A percentile compares a stretch with the other conserved stretches of the same genome.
Conservation (phyloP, 1,140 invertebrate genomes). For the Heliconius melpomene region DNA sequence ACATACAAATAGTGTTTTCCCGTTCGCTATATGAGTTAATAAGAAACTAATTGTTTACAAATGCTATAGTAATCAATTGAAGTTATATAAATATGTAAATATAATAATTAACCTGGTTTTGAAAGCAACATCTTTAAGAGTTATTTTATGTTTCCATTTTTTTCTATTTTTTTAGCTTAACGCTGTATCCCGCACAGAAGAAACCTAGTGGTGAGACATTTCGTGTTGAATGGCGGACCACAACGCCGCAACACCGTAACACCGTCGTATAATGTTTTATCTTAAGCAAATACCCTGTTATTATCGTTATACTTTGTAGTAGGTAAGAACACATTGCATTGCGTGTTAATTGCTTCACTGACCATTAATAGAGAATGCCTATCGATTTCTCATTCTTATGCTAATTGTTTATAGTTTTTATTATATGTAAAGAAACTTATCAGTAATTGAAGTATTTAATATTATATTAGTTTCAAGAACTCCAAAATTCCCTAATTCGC, state of each 20-base stretch:
- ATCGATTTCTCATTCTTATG: conserved; percentile 37
- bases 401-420: conserved; percentile 29
- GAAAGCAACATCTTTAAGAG: background rate
- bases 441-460: background rate
- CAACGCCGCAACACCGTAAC: too few relatives aligned
- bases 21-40: background rate
- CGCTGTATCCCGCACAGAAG: too few relatives aligned
- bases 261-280: background rate
- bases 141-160: too few relatives aligned
- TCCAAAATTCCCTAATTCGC: background rate
- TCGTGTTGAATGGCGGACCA: too few relatives aligned
- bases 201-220: too few relatives aligned
- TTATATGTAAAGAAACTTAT: background rate
- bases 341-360: conserved; percentile 32
- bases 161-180: too few relatives aligned
- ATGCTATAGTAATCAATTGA: background rate
- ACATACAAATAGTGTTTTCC: background rate
- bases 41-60: conserved; percentile 5
- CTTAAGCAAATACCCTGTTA: background rate
- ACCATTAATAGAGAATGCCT: conserved; percentile 19
- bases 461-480: background rate
- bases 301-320: background rate
- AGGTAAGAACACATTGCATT: background rate
- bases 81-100: background rate
- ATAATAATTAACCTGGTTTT: background rate